Base-by-base conservation (phyloP, 1,140 invertebrate species). In the Drosophila carrolli region DNA sequence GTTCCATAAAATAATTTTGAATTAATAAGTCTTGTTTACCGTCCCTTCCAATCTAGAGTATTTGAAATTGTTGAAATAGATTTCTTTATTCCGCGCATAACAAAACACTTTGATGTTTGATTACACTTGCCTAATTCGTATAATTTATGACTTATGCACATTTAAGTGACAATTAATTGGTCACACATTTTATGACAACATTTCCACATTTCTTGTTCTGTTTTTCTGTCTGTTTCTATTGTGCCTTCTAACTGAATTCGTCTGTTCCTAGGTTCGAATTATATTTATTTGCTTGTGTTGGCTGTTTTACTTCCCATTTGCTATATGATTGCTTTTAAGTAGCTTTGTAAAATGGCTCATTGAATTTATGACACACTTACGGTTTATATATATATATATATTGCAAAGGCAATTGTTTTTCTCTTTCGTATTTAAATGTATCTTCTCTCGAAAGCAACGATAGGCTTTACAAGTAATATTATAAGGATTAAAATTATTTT, bases 91-190 rank as follows among this genome's bases (percentile, higher is more conserved):
- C 27, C n/a, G 19, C 37, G 14, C 51, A 7, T 10, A 57, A 29
- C 41, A 32, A 9, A 60, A 38, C 61, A 37, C 61, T 65, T 65
- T 65, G 59, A 68, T 65, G 65, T 65, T 44, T 68, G 46, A 51
- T 68, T 65, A 44, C 59, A 51, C 44, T 43, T 35, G 41, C n/a
- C 16, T 13, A 37, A 51, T 63, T 44, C 43, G 9, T 40, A 40
- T 46, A 55, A 68, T 68, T 55, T 67, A 68, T 67, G 50, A 10
- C 23, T 47, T 55, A 38, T 44, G 38, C 13, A 32, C 19, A 47
- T 37, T 48, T 71, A 56, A 56, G 67, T 51, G 63, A 67, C 58
- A 63, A 67, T 48, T 68, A 71, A 71, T 71, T 71, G 51, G 63
- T 68, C 67, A 71, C 67, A 68, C 50, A 47, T 56, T 71, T 56